A percentile compares a stretch with the other conserved stretches of the same genome.
These are phyloP conservation scores for Eristalis arbustorum DNA, from an alignment of 2,888 invertebrate genomes.

Conservation along the genomic window DNA sequence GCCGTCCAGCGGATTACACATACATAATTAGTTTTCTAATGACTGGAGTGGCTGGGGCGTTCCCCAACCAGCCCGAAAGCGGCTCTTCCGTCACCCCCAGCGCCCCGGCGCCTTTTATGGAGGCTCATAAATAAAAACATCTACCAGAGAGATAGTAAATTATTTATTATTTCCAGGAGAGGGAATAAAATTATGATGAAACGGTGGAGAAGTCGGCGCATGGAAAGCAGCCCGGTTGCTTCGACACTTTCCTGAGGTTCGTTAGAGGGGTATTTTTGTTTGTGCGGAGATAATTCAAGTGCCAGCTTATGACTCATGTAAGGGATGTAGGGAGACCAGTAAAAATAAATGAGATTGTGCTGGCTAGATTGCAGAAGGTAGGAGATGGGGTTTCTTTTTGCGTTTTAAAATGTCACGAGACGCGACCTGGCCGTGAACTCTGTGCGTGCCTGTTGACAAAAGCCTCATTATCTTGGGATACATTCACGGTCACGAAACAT, in stretches of 20 bases:
- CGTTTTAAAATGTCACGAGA: not conserved
- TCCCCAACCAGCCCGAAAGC: not conserved
- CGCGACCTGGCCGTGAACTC: not conserved
- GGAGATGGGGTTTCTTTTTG: not conserved
- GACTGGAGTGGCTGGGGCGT: not conserved
- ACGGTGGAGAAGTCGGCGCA: not conserved
- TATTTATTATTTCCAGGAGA: constrained; percentile 33
- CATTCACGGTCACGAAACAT: constrained; percentile 5
- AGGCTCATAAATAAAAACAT: constrained; percentile 31
- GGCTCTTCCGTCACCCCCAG: not conserved
- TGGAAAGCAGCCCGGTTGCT: not conserved
- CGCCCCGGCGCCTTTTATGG: constrained; percentile 16
- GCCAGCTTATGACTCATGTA: not conserved
- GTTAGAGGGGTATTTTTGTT: not conserved
- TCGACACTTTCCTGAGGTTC: not conserved
- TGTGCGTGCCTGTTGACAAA: not conserved
- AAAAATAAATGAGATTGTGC: not conserved
- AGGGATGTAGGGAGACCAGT: not conserved
- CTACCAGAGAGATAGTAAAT: constrained; percentile 29
- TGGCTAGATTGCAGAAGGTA: not conserved
- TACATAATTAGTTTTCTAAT: constrained; percentile 49
- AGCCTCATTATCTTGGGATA: not conserved
- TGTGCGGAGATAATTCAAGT: not conserved
- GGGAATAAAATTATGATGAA: constrained; percentile 6
- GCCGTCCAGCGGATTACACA: constrained; percentile 22